Base-by-base conservation (phyloP, 1,140 invertebrate species). In the Cyrtorhinus lividipennis region DNA sequence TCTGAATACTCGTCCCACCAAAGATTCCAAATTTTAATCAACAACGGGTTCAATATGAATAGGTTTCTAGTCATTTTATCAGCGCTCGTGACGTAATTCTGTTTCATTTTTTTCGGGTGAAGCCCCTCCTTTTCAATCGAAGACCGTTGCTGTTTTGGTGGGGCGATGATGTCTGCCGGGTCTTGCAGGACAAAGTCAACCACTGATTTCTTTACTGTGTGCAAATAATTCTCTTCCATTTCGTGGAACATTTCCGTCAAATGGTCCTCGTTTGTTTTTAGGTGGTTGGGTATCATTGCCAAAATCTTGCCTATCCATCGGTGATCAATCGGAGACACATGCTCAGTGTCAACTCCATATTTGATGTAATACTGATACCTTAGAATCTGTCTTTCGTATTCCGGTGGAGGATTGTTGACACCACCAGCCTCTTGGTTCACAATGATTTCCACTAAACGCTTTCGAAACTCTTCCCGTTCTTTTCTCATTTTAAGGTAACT, bases 321-420 rank as follows among this genome's bases (percentile, higher is more conserved):
- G 5, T 73, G 66, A 58, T 81, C 79, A 68, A 95, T 80, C 1
- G 89, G 83, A 20, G 88, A 84, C 0, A 95, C 86, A 71, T 92
- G 83, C 61, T 84, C 81, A 38, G 90, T 90, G 70, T 92, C 89
- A 27, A 94, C 85, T 0, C 90, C 91, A 73, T 92, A 84, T 69
- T 85, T 83, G 59, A 94, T 83, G 69, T 93, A 95, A 74, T 91
- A 92, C 71, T 92, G 90, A 75, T 95, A 95, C 66, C 87, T 79
- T 67, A 90, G 72, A 66, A 87, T 73, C 69, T 88, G 81, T 62
- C 80, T 80, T 67, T 90, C 85, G 26, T 80, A 75, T 8, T 78
- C 75, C 18, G 77, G 77, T 26, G 83, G 79, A 68, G 80, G 69
- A 24, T 56, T 46, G 3, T 63, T 24, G 0, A 8, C n/a, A 0